These are phyloP conservation scores for Aproaerema taeniolella DNA, from an alignment of 2,888 invertebrate species.

Conservation along the genomic window DNA sequence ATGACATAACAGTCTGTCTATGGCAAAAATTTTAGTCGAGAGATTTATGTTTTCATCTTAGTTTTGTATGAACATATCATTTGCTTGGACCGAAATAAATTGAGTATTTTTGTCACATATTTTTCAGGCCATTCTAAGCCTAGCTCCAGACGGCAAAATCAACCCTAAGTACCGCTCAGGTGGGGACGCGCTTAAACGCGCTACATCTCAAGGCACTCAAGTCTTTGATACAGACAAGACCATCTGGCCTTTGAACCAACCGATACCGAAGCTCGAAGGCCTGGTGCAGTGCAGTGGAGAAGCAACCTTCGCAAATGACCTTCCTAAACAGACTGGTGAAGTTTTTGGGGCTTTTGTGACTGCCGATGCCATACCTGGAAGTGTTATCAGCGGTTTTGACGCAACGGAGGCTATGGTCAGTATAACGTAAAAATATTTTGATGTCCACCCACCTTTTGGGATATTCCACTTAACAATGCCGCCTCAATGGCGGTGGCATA, in stretches of 20 bases:
- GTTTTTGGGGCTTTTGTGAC: constrained; percentile 79
- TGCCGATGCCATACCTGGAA: constrained; percentile 36
- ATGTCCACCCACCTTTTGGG: neutral
- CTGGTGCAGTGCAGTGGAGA: constrained; percentile 69
- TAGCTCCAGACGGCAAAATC: constrained; percentile 53
- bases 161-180: constrained; percentile 64
- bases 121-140: constrained; percentile 43
- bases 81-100: too few relatives aligned
- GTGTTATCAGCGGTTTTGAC: constrained; percentile 62
- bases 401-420: constrained; percentile 53
- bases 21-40: too few relatives aligned
- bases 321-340: constrained; percentile 62
- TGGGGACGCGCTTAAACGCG: constrained; percentile 49
- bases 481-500: too few relatives aligned
- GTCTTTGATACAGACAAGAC: constrained; percentile 76
- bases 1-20: too few relatives aligned
- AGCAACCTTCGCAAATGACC: constrained; percentile 78
- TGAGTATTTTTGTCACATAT: too few relatives aligned
- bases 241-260: constrained; percentile 80
- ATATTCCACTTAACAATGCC: too few relatives aligned
- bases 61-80: too few relatives aligned
- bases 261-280: constrained; percentile 77
- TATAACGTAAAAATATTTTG: neutral
- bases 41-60: too few relatives aligned
- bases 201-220: constrained; percentile 77